phyloP scores from a whole-genome alignment of 1,140 invertebrate species.

The Meloidogyne hapla region DNA sequence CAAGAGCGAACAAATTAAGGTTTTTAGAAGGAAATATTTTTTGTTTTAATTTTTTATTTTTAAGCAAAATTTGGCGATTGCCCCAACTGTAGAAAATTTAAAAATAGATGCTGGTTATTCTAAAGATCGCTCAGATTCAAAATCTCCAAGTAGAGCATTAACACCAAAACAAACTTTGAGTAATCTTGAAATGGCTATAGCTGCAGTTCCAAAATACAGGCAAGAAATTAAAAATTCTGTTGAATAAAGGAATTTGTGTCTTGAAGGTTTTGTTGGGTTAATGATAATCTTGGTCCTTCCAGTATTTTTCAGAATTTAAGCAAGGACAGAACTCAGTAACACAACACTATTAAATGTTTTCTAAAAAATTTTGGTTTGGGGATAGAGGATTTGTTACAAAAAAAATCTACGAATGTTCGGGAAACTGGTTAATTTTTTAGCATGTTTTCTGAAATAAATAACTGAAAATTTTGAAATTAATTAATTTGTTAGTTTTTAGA shows the following conservation, averaged over 20 bases:
- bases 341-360: too few relatives aligned
- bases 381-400: too few relatives aligned
- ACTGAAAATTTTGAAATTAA: too few relatives aligned
- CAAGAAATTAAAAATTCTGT: conserved; percentile 13
- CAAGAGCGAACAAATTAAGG: conserved; percentile 13
- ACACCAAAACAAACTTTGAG: conserved; percentile 33
- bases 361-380: too few relatives aligned
- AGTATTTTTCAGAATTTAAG: too few relatives aligned
- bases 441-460: too few relatives aligned
- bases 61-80: conserved; percentile 21
- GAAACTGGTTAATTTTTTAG: too few relatives aligned
- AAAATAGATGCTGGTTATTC: conserved; percentile 23
- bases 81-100: conserved; percentile 38
- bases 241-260: conserved; percentile 15
- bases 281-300: too few relatives aligned
- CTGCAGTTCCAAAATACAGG: conserved; percentile 32
- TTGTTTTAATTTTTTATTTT: conserved; percentile 18
- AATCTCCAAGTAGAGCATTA: conserved; percentile 43
- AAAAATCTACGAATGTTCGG: too few relatives aligned
- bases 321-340: too few relatives aligned
- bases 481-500: too few relatives aligned
- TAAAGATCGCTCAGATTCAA: conserved; percentile 38
- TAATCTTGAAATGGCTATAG: conserved; percentile 39
- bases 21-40: not conserved
- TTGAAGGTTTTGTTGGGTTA: too few relatives aligned